These are phyloP conservation scores for Clarias pachynema DNA, from an alignment of 2,797 vertebrate genomes.

Conservation along the genomic window DNA sequence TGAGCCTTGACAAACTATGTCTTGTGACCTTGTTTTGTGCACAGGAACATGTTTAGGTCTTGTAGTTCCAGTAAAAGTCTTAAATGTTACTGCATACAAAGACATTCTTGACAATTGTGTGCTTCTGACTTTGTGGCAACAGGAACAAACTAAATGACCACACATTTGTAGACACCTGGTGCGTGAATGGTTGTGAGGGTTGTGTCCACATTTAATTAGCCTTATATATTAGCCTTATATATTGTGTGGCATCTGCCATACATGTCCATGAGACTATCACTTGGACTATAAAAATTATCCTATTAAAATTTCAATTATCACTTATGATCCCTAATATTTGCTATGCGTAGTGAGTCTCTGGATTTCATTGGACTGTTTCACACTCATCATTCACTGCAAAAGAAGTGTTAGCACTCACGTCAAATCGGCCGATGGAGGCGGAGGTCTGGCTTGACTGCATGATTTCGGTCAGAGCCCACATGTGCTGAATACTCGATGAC, in stretches of 20 bases:
- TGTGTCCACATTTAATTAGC: neutral
- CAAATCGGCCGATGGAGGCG: constrained; percentile 88
- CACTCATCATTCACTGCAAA: neutral
- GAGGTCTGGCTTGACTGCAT: constrained; percentile 87
- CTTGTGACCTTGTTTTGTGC: neutral
- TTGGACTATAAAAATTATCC: neutral
- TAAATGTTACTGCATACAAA: neutral
- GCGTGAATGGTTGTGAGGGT: no score
- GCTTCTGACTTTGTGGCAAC: neutral
- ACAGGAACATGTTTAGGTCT: neutral
- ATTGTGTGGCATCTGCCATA: neutral
- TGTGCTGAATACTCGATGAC: constrained; percentile 91
- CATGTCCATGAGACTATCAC: no score
- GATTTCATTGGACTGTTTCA: neutral
- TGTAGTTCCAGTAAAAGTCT: neutral
- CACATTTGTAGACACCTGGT: no score
- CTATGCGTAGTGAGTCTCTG: neutral
- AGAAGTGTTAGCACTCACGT: constrained; percentile 77
- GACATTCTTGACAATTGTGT: neutral
- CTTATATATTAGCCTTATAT: neutral
- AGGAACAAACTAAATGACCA: no score
- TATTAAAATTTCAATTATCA: neutral
- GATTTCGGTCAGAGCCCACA: constrained; percentile 96
- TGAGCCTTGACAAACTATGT: neutral
- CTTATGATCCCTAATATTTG: neutral